phyloP scores from a whole-genome alignment of 2,888 invertebrate genomes.

The Eurois occulta region DNA sequence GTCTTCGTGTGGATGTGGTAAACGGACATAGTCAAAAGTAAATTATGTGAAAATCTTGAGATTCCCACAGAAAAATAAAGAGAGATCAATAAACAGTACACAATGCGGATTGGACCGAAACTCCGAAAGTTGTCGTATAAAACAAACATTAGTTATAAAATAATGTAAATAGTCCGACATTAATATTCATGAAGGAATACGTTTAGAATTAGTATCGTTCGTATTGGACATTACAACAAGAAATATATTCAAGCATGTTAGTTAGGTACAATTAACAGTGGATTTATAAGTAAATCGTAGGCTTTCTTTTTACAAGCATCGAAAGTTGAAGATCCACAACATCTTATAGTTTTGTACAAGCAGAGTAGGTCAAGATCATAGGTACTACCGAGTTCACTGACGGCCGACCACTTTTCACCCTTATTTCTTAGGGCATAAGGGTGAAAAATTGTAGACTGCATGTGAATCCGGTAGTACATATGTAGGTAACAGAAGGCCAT shows the following conservation, averaged over 20 bases:
- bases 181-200: conserved; percentile 54
- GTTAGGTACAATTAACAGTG: neutral
- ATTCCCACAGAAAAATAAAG: conserved; percentile 44
- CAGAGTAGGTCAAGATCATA: neutral
- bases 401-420: too few species aligned
- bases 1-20: conserved; percentile 55
- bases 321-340: neutral
- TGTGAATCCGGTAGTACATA: too few species aligned
- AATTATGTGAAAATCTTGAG: conserved; percentile 38
- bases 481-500: neutral
- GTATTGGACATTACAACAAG: neutral
- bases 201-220: conserved; percentile 32
- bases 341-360: neutral
- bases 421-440: too few species aligned
- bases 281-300: neutral
- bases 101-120: conserved; percentile 46
- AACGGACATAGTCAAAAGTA: conserved; percentile 30
- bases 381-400: too few species aligned
- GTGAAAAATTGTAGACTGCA: too few species aligned
- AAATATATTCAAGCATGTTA: neutral
- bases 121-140: conserved; percentile 48
- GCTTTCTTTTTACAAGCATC: neutral
- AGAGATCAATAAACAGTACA: conserved; percentile 33
- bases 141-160: conserved; percentile 26
- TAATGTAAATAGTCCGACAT: conserved; percentile 40